Evolutionary conservation across 2,113 vertebrate species (phyloP), one percentile per base, ranked within the genome.

Genomic region (Equus quagga): DNA sequence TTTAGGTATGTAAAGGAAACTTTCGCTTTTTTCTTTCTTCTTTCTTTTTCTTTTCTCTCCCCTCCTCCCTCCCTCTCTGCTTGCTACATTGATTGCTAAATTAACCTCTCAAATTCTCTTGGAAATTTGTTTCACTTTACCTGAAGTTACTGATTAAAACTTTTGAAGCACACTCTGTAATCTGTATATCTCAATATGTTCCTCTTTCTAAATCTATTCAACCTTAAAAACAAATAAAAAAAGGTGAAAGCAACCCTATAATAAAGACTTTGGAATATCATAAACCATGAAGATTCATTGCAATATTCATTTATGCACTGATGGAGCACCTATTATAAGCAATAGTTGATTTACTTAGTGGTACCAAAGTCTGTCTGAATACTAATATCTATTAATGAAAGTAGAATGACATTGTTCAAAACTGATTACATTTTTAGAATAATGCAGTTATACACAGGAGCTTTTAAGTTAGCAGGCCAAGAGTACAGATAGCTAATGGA

Each of bases 1-100:
- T 91, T 95, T 56, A 83, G 70, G 54, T 87, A 94, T 85, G 49
- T 82, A 96, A 96, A 94, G 91, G 75, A 96, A 89, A 70, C 44
- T 41, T 23, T 11, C 13, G 17, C 13, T 88, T 65, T 81, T 36
- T 51, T 6, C 8, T n/a, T 76, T 23, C 19, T 28, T 46, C 19
- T 56, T 80, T 15, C 9, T 33, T 51, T 49, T 33, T 17, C 11
- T 1, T 64, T 44, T 5, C 23, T 44, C 15, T 28, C 8, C 28
- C 28, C 18, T 41, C 7, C 23, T 10, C 28, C 18, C 28, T 84
- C 6, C 31, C 15, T 89, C 24, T 17, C 64, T 73, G 36, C 15
- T 84, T 69, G 24, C 58, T 80, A 87, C 36, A 79, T 0, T 36
- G 54, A 64, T 31, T 85, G 12, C 54, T 83, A 69, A 84, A 69